Evolutionary conservation across 1,140 invertebrate genomes (phyloP), one percentile per base, ranked within the genome.

Genomic region (Hormaphis cornu): DNA sequence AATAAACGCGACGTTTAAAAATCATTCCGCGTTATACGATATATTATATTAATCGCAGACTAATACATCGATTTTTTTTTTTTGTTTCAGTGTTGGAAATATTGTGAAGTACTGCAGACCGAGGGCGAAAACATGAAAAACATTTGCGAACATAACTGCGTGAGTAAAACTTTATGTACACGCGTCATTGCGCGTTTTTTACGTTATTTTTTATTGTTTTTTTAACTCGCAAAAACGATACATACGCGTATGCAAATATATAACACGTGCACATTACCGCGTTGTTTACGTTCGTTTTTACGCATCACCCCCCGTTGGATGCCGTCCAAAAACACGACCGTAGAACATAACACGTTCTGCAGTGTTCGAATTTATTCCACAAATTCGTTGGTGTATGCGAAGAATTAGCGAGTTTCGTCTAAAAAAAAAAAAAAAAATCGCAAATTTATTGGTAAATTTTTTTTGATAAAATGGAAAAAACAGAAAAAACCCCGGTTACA

Each of bases 81-180:
- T 42, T 61, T 28, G 35, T 66, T 66, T 22, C 44, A 66, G 61
- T 66, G 61, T 48, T 66, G 61, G 61, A 66, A 66, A 9, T 66
- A 66, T 46, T 66, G 61, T 12, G 61, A 66, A 46, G 44, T 66
- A 46, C 18, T 66, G 20, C 61, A 66, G 28, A 66, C 61, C 7
- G 42, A 66, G 50, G 61, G 44, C 61, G 50, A 66, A 3, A 66
- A 66, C 30, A 50, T 66, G 61, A 66, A 66, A 28, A 66, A 48
- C 28, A 66, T 66, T 66, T 66, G 61, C 7, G 61, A 66, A 66
- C 26, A 66, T 14, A 66, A 66, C 10, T 66, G 61, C 20, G 61
- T 66, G 50, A 66, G 61, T 66, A 50, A 8, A 46, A 6, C 9
- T 33, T 6, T 33, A 33, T 9, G 30, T 33, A 35, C 14, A 54